Evolutionary conservation across 1,140 invertebrate genomes (phyloP).

Genomic region (Achroia grisella): DNA sequence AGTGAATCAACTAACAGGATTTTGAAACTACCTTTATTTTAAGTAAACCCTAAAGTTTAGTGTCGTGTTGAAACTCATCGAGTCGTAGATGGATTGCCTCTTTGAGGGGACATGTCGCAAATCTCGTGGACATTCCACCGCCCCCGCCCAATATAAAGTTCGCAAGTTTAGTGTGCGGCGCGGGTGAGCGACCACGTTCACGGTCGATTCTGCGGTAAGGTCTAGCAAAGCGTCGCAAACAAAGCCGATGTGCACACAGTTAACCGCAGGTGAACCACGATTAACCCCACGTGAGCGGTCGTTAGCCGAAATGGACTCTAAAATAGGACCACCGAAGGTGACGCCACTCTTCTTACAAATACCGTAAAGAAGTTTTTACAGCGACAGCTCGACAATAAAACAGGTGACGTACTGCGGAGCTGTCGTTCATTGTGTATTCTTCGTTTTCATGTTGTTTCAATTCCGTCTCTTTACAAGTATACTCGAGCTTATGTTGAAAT

Average conservation of each 20-base stretch:
- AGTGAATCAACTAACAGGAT: too few species aligned
- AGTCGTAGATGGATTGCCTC: slow-evolving; percentile 32
- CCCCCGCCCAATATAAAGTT: slow-evolving; percentile 43
- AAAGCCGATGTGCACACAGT: slow-evolving; percentile 40
- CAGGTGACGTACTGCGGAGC: slow-evolving; percentile 38
- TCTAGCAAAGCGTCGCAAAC: slow-evolving; percentile 14
- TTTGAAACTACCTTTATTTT: neutral
- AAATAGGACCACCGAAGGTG: slow-evolving; percentile 33
- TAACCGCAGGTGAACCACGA: slow-evolving; percentile 51
- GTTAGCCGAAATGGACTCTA: slow-evolving; percentile 53
- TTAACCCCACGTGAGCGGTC: slow-evolving; percentile 59
- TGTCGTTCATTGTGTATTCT: slow-evolving; percentile 26
- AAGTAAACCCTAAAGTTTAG: slow-evolving; percentile 5
- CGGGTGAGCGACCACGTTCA: slow-evolving; percentile 59
- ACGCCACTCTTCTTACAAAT: slow-evolving; percentile 39
- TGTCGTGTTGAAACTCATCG: slow-evolving; percentile 20
- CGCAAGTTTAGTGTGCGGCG: slow-evolving; percentile 32
- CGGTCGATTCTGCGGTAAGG: slow-evolving; percentile 28
- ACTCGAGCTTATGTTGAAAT: too few species aligned
- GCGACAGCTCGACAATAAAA: slow-evolving; percentile 44
- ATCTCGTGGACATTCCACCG: slow-evolving; percentile 36
- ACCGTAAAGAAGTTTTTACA: slow-evolving; percentile 44
- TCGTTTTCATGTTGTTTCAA: slow-evolving; percentile 27
- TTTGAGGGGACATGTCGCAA: slow-evolving; percentile 30
- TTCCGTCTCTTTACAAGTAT: too few species aligned